Evolutionary conservation across 2,888 invertebrate genomes (phyloP), one percentile per base, ranked within the genome.

Genomic region (Oligia latruncula): DNA sequence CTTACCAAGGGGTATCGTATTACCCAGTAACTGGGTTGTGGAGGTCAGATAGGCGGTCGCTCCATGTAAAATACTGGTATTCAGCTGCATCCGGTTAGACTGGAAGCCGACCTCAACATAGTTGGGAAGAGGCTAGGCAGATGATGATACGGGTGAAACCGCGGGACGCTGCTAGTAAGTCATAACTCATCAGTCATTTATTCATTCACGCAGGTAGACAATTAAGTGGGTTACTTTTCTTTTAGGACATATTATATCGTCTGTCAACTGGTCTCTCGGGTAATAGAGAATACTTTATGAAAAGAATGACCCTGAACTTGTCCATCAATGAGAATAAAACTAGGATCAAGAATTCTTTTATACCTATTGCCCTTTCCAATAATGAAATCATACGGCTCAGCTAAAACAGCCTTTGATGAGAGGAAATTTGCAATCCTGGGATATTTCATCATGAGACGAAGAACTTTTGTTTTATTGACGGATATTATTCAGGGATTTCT

Each of bases 361-460:
- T 75, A 35, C 35, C 35, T 35, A 77, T 62, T 49, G 23, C 58
- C 70, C 78, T 84, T 87, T 79, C 52, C 83, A 78, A 81, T 88
- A 86, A 90, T 89, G 80, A 88, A 88, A 89, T 88, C 84, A 83
- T 74, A 83, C 62, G 77, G 15, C 15, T 68, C 62, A 68, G 72
- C 74, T 74, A 79, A 82, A 64, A 49, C 35, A 70, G 67, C 81
- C 81, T 87, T 90, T 83, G 83, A 81, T 77, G 79, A 78, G 72
- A 76, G 72, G 76, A 81, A 88, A 90, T 89, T 89, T 85, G 65
- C 84, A 90, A 90, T 91, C 78, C 81, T 81, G 70, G 68, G 23
- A 83, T 84, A 87, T 72, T 87, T 83, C 78, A 86, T 84, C 68
- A 77, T 68, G 71, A n/a, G 17, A 74, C 43, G 29, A 67, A 67